A percentile compares a stretch with the other conserved stretches of the same genome.
phyloP scores from a whole-genome alignment of 2,888 invertebrate species.

The Electrophaes corylata region DNA sequence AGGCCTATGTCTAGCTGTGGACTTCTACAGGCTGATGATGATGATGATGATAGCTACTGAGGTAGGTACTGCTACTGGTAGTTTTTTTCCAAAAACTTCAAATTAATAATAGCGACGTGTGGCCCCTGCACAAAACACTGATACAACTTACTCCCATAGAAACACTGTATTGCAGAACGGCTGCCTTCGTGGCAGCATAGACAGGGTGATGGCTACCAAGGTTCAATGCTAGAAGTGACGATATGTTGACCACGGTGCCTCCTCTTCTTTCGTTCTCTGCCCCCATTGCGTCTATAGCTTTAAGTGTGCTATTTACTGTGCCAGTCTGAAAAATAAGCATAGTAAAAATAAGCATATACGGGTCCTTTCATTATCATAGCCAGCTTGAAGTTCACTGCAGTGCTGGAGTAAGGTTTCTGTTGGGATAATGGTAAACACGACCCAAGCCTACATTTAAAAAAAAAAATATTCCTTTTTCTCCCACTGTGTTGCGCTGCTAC shows the following conservation, averaged over 20 bases:
- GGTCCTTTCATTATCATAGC: background rate
- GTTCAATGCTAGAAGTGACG: conserved; percentile 65
- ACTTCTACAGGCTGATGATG: too few relatives aligned
- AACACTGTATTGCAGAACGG: conserved; percentile 71
- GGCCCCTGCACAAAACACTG: too few relatives aligned
- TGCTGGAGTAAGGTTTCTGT: too few relatives aligned
- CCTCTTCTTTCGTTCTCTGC: conserved; percentile 63
- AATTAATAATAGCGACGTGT: too few relatives aligned
- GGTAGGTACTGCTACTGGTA: too few relatives aligned
- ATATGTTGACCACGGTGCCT: conserved; percentile 68
- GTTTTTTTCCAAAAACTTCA: too few relatives aligned
- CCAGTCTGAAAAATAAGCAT: conserved; percentile 59
- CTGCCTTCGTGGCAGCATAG: conserved; percentile 71
- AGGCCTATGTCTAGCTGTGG: too few relatives aligned
- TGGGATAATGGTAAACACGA: too few relatives aligned
- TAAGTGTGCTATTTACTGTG: conserved; percentile 66
- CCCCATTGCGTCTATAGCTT: conserved; percentile 66
- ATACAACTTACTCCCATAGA: conserved; percentile 62
- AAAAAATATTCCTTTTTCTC: too few relatives aligned
- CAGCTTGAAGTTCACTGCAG: background rate
- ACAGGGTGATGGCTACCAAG: conserved; percentile 61
- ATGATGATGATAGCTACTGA: too few relatives aligned
- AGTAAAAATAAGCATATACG: background rate
- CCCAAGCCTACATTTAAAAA: too few relatives aligned
- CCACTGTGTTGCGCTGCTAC: too few relatives aligned